Percentiles rank a stretch among this genome's conserved stretches.
phyloP scores from a whole-genome alignment of 2,888 invertebrate species.

The Acronicta alni region DNA sequence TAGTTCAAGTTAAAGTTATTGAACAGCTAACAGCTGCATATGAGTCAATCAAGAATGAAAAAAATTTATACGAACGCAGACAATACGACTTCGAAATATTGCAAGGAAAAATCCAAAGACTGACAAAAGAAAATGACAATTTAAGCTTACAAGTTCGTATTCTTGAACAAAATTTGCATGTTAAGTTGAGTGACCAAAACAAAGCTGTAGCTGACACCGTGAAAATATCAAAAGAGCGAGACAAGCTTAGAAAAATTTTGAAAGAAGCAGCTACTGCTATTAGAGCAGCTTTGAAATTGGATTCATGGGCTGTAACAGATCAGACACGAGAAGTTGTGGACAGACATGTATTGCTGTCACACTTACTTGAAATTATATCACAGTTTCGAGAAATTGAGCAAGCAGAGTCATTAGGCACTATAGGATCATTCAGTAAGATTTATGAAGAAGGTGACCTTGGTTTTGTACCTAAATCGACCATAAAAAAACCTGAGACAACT shows the following conservation, averaged over 20 bases:
- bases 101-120: conserved; percentile 76
- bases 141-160: conserved; percentile 82
- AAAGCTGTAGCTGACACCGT: conserved; percentile 80
- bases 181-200: conserved; percentile 83
- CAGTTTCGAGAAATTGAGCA: conserved; percentile 79
- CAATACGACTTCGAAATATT: conserved; percentile 77
- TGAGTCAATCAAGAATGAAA: conserved; percentile 85
- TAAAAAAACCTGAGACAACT: conserved; percentile 67
- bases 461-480: conserved; percentile 88
- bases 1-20: conserved; percentile 91
- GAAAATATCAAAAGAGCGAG: conserved; percentile 86
- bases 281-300: conserved; percentile 88
- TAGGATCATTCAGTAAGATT: conserved; percentile 86
- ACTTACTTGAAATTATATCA: conserved; percentile 87
- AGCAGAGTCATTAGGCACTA: conserved; percentile 79
- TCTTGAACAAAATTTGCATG: conserved; percentile 89
- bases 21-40: conserved; percentile 90
- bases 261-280: conserved; percentile 90
- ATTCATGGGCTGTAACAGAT: conserved; percentile 76
- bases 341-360: conserved; percentile 86
- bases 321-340: conserved; percentile 80
- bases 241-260: conserved; percentile 88
- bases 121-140: conserved; percentile 83
- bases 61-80: conserved; percentile 79
- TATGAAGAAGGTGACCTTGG: conserved; percentile 92